Conservation (phyloP, 2,888 invertebrate genomes). For the Cerceris ruficornis region DNA sequence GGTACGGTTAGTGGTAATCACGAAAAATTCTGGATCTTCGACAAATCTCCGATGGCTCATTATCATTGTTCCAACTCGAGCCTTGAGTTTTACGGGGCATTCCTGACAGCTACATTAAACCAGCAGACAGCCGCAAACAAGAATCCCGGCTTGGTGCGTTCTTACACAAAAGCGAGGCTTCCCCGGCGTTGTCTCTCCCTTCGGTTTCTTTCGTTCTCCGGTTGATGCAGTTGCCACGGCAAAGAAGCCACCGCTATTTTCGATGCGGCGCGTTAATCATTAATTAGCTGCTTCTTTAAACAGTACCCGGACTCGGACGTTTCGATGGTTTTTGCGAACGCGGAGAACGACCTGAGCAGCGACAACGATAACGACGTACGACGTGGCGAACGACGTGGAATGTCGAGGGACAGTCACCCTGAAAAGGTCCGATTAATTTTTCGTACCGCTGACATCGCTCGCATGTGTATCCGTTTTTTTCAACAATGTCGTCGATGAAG, state of each 20-base stretch:
- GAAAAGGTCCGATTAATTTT: constrained; percentile 53
- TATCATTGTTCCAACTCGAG: constrained; percentile 17
- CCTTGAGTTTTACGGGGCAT: neutral
- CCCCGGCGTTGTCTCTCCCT: constrained; percentile 5
- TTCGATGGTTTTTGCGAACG: constrained; percentile 52
- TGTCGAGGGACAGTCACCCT: constrained; percentile 58
- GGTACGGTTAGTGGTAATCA: no score
- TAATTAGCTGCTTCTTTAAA: constrained; percentile 61
- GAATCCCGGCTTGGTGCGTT: constrained; percentile 10
- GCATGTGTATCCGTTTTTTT: constrained; percentile 48
- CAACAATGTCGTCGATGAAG: constrained; percentile 39
- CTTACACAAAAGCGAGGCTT: constrained; percentile 11
- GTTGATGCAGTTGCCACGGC: neutral
- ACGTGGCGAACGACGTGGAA: constrained; percentile 62
- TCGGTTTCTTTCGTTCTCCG: constrained; percentile 6
- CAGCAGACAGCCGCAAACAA: neutral
- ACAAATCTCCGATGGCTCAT: no score
- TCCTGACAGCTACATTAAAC: constrained; percentile 9
- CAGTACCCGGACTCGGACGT: constrained; percentile 34
- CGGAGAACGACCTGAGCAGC: constrained; percentile 10
- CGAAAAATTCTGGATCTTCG: no score
- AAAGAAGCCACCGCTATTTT: constrained; percentile 50
- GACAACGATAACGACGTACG: constrained; percentile 45
- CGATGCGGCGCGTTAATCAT: constrained; percentile 60
- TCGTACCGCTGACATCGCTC: constrained; percentile 53